Base-by-base conservation (phyloP, 2,888 invertebrate genomes). In the Protodeltote pygarga region DNA sequence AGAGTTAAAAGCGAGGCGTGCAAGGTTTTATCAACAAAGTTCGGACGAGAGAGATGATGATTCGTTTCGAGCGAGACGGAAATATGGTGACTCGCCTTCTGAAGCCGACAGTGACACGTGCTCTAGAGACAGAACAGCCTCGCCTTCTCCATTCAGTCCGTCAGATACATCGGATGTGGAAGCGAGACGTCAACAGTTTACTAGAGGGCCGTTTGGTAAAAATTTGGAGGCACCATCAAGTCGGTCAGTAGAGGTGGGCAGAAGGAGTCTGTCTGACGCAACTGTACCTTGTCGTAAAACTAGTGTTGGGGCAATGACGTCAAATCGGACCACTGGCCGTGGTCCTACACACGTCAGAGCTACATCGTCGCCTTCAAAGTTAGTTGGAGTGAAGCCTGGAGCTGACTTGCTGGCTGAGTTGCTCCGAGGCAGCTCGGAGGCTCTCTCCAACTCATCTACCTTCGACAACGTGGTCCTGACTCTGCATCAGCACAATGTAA, bases 381-480 rank as follows among this genome's bases (percentile, higher is more conserved):
- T 96, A 60, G 95, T 95, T 73, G 95, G 94, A 51, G 89, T 89
- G 40, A 85, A 87, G 51, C 86, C 90, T 3, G 89, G 87, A 15
- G 85, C 83, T 1, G 96, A 96, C 77, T 87, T 96, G 50, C 90
- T 97, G 50, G 96, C 96, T 28, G 95, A 96, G 79, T 88, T 97
- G 52, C 93, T 97, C 31, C 93, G 95, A 60, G 96, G 96, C 41
- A 96, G 96, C 71, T 96, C 96, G 24, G 97, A 97, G 80, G 94
- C 95, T 61, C 89, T 96, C 42, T 94, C 95, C 9, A 93, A 94
- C 52, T 93, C 94, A 3, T 83, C 89, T 8, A 81, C 88, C 49
- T 90, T 92, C 77, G 92, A 92, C 85, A 92, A 91, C 81, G 92
- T 92, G 44, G 87, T 92, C 46, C 75, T 92, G 55, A 90, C 90